A percentile compares a stretch with the other conserved stretches of the same genome.
Evolutionary conservation across 1,140 invertebrate species (phyloP).

Genomic region (Dendroctonus ponderosae): DNA sequence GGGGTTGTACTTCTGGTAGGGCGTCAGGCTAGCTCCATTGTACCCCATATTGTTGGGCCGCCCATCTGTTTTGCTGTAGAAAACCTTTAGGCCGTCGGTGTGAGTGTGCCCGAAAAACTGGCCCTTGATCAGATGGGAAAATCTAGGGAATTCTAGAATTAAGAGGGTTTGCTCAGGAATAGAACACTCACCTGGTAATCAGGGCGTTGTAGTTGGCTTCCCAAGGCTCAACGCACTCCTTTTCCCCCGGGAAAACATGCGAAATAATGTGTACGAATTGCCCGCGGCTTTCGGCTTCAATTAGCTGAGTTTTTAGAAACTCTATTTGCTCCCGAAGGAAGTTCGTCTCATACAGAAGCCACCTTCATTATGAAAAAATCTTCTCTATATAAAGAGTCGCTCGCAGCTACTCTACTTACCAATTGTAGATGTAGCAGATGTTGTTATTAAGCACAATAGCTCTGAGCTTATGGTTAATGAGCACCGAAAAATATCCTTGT

Average conservation of each 20-base stretch:
- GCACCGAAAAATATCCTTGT: constrained; percentile 71
- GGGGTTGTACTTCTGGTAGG: constrained; percentile 69
- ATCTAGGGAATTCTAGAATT: constrained; percentile 44
- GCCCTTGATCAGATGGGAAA: constrained; percentile 62
- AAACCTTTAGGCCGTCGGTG: constrained; percentile 70
- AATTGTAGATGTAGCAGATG: constrained; percentile 69
- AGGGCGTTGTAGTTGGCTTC: constrained; percentile 62
- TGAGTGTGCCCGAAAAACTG: constrained; percentile 83
- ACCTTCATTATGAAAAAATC: constrained; percentile 48
- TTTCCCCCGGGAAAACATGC: constrained; percentile 75
- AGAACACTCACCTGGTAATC: constrained; percentile 52
- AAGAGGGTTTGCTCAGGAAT: no score
- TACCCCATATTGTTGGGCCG: constrained; percentile 64
- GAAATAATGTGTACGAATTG: constrained; percentile 80
- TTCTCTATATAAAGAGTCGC: background rate
- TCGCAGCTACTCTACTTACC: constrained; percentile 54
- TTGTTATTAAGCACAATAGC: constrained; percentile 74
- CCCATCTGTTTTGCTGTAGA: constrained; percentile 55
- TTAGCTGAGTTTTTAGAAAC: constrained; percentile 70
- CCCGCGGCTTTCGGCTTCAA: constrained; percentile 64
- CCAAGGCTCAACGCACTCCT: constrained; percentile 67
- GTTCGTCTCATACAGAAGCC: constrained; percentile 59
- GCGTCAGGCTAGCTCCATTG: constrained; percentile 73
- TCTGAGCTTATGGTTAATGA: constrained; percentile 62
- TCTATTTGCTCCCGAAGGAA: constrained; percentile 67